phyloP scores from a whole-genome alignment of 1,140 invertebrate species.

The Tetragnatha versicolor region DNA sequence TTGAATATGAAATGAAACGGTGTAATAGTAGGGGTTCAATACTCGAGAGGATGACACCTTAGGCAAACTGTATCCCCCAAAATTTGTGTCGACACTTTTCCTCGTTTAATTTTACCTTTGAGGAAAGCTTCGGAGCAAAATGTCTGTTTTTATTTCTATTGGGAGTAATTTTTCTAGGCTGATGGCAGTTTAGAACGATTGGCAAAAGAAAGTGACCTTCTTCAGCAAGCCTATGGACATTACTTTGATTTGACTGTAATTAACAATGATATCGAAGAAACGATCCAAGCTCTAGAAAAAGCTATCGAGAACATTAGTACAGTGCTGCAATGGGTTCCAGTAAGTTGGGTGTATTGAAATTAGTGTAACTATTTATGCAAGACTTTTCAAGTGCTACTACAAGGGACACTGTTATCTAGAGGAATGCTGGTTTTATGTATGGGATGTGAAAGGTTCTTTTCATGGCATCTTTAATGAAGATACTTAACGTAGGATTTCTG shows the following conservation, averaged over 20 bases:
- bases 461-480: conserved; percentile 1
- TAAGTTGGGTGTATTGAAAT: conserved; percentile 87
- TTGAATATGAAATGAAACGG: no score
- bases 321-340: conserved; percentile 89
- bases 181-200: conserved; percentile 95
- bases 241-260: conserved; percentile 98
- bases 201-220: conserved; percentile 94
- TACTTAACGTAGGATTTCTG: neutral
- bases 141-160: no score
- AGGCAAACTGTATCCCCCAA: no score
- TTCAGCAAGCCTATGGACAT: conserved; percentile 95
- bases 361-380: conserved; percentile 16
- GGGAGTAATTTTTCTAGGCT: conserved; percentile 76
- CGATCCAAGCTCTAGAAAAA: conserved; percentile 87
- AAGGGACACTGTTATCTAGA: conserved; percentile 1
- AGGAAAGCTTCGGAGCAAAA: no score
- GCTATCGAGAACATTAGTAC: conserved; percentile 89
- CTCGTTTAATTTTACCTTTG: no score
- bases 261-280: conserved; percentile 99
- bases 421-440: neutral
- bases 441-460: conserved; percentile 37
- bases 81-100: no score
- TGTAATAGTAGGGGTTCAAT: no score
- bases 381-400: neutral
- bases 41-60: no score